Conservation (phyloP, 1,140 invertebrate species). For the Zaprionus inermis region DNA sequence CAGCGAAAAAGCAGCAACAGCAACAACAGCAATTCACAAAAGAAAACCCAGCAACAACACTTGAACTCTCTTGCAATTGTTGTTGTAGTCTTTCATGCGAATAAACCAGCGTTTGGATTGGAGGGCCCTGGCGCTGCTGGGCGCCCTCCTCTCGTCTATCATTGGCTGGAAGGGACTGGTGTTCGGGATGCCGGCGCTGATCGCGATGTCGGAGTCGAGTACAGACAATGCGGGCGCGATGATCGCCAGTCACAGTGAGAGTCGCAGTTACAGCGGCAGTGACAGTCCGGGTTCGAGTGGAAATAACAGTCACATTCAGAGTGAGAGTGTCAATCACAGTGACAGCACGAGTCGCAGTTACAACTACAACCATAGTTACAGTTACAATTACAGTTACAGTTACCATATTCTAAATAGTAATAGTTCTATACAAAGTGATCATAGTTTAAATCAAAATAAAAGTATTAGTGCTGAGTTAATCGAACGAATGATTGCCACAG, state of each 20-base stretch:
- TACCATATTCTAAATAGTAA: constrained; percentile 52
- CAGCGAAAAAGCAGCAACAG: constrained; percentile 21
- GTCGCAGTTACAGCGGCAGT: constrained; percentile 6
- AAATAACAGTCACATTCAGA: constrained; percentile 11
- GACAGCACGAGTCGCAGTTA: constrained; percentile 2
- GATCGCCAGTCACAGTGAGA: constrained; percentile 11
- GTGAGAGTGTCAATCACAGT: constrained; percentile 14
- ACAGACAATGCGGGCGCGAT: constrained; percentile 26
- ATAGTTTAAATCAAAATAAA: constrained; percentile 80
- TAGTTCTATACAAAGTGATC: constrained; percentile 75
- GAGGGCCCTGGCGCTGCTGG: constrained; percentile 84
- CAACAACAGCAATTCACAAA: constrained; percentile 32
- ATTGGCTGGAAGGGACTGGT: constrained; percentile 73
- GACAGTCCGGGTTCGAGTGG: too few relatives aligned
- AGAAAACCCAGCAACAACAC: constrained; percentile 24
- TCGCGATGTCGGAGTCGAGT: constrained; percentile 40
- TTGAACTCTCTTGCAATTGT: constrained; percentile 49
- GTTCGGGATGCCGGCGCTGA: constrained; percentile 70
- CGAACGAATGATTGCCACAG: constrained; percentile 35
- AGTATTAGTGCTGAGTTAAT: constrained; percentile 81
- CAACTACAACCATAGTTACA: background rate
- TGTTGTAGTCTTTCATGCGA: constrained; percentile 83
- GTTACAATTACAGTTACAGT: constrained; percentile 2
- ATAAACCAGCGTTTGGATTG: constrained; percentile 82
- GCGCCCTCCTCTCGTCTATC: constrained; percentile 82